Evolutionary conservation across 2,113 vertebrate species (phyloP), one percentile per base, ranked within the genome.

Genomic region (Myrmecophaga tridactyla): DNA sequence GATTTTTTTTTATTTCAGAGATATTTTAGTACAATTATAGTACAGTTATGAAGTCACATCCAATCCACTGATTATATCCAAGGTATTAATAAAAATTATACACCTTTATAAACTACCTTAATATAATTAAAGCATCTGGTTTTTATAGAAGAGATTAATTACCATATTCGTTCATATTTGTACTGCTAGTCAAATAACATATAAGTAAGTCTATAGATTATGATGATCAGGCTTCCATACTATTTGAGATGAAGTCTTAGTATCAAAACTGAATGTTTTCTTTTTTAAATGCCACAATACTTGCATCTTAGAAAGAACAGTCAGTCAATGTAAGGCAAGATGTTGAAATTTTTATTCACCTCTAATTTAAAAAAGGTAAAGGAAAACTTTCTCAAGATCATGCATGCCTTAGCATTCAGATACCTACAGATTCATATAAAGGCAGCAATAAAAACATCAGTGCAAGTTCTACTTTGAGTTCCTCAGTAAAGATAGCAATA

Each of bases 81-180:
- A 95, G 60, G 15, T 97, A 97, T 97, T 86, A 97, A 96, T 98
- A 97, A 96, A 97, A n/a, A 96, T 1, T 70, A 96, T 96, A 98
- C 98, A 98, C 94, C 96, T 97, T 97, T 96, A 98, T 80, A 96
- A 89, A 86, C 56, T 76, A 78, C 39, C 76, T 88, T 97, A 95
- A 98, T 89, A 96, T 92, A 96, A 95, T 82, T 60, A 85, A 97
- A 98, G 86, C 76, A 97, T 98, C 97, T 98, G 98, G 98, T 98
- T 97, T 96, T 98, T 96, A 97, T 34, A 97, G 93, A 90, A 83
- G 67, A 95, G 58, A 95, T 86, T 91, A n/a, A n/a, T n/a, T n/a
- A n/a, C n/a, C n/a, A n/a, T n/a, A n/a, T n/a, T n/a, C n/a, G n/a
- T n/a, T n/a, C n/a, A n/a, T n/a, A n/a, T n/a, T n/a, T n/a, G n/a